Conservation (phyloP, 2,888 invertebrate genomes). For the Pandemis corylana region DNA sequence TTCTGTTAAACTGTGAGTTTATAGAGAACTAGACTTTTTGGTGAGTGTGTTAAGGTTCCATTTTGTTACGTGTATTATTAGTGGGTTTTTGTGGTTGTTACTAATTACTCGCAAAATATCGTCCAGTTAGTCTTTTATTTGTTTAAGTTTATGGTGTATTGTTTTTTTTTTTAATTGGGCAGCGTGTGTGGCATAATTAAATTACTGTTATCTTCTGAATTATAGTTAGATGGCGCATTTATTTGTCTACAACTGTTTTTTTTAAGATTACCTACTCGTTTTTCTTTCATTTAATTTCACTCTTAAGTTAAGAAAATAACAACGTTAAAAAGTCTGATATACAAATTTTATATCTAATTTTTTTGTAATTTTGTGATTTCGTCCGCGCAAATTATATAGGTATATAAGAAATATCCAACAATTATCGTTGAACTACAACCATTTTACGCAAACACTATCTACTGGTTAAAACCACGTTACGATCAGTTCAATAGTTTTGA, state of each 20-base stretch:
- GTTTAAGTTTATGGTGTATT: conserved; percentile 26
- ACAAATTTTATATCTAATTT: no score
- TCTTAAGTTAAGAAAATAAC: not conserved
- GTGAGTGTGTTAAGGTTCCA: not conserved
- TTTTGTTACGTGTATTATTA: not conserved
- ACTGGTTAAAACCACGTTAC: no score
- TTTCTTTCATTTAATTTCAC: not conserved
- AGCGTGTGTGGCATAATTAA: conserved; percentile 6
- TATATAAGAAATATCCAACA: no score
- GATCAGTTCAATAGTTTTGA: no score
- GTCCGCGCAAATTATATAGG: no score
- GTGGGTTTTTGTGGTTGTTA: conserved; percentile 15
- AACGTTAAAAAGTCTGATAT: no score
- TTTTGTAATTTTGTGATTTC: no score
- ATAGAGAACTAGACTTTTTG: not conserved
- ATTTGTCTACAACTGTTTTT: not conserved
- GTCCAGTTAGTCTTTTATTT: conserved; percentile 35
- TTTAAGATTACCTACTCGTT: not conserved
- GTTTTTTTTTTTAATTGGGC: conserved; percentile 19
- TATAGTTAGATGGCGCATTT: not conserved
- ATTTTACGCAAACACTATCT: no score
- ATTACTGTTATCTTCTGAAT: not conserved
- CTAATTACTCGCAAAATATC: conserved; percentile 15
- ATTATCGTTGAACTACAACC: no score
- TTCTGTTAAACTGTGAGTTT: not conserved